Conservation (phyloP, 2,888 invertebrate genomes). For the Agriopis leucophaearia region DNA sequence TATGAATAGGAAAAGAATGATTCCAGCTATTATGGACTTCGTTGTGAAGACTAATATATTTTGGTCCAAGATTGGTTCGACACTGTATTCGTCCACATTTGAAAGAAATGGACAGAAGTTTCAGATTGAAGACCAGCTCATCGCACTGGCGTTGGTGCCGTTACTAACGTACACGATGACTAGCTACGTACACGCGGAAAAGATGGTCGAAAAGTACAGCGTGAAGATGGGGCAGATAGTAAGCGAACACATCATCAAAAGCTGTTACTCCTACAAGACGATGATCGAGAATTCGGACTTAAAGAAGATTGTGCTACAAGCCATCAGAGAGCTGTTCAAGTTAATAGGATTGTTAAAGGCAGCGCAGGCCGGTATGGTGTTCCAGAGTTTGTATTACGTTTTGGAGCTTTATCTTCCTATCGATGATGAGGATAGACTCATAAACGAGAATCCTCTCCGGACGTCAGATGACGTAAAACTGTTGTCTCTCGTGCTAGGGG, state of each 20-base stretch:
- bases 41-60: slow-evolving; percentile 51
- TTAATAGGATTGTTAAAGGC: slow-evolving; percentile 52
- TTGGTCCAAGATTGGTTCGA: slow-evolving; percentile 51
- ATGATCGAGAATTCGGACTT: slow-evolving; percentile 44
- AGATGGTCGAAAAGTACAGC: slow-evolving; percentile 43
- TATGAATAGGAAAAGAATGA: slow-evolving; percentile 50
- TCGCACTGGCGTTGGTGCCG: slow-evolving; percentile 52
- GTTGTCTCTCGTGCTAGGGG: slow-evolving; percentile 52
- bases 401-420: slow-evolving; percentile 51
- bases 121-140: slow-evolving; percentile 54
- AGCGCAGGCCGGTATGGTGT: slow-evolving; percentile 56
- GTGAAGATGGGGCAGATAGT: slow-evolving; percentile 45
- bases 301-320: slow-evolving; percentile 45
- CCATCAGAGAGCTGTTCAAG: slow-evolving; percentile 51
- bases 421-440: slow-evolving; percentile 46
- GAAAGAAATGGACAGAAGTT: slow-evolving; percentile 55
- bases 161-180: slow-evolving; percentile 42
- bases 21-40: slow-evolving; percentile 49
- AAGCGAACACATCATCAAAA: slow-evolving; percentile 53
- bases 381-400: slow-evolving; percentile 56
- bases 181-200: slow-evolving; percentile 24
- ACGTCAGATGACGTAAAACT: slow-evolving; percentile 52
- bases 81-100: slow-evolving; percentile 47
- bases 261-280: slow-evolving; percentile 46
- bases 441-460: slow-evolving; percentile 47